Evolutionary conservation across 2,113 vertebrate genomes (phyloP), one percentile per base, ranked within the genome.

Genomic region (Protomyctophum bolini): DNA sequence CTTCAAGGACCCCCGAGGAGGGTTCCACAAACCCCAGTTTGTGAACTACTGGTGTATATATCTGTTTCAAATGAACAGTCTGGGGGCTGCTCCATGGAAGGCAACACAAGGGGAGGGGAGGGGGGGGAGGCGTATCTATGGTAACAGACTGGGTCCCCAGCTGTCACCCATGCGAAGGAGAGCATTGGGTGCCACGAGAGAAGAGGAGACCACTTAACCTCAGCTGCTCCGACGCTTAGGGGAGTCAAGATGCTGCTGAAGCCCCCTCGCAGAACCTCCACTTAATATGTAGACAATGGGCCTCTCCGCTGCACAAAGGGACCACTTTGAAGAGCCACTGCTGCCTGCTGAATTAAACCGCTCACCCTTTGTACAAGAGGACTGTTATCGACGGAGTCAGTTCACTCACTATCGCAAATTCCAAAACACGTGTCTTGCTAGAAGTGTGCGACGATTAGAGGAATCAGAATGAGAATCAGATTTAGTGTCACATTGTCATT

Each of bases 131-230:
- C 28, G 89, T 92, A 86, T 90, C 91, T 83, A 92, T 92, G 88
- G 90, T 87, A 91, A 89, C 87, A 11, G 76, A 79, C 68, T 84
- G 86, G 90, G 3, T 90, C 87, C 86, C 83, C 88, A 91, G 86
- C 87, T 89, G 86, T 89, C 86, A 88, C 14, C 33, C 33, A 41
- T 1, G 66, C 77, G 80, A 86, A 90, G 88, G 76, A 89, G 91
- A 91, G 87, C 91, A 92, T 41, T 91, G 90, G 91, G 90, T 92
- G 90, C 89, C 86, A 87, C 81, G 87, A 91, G 90, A 86, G 74
- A 88, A 86, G 74, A 88, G 74, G 89, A 92, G 91, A 91, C 90
- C 92, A 94, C 90, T 92, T 92, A 94, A 93, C 91, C 90, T 91
- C 91, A 87, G 91, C 87, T 89, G 88, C 91, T 90, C 91, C 87